phyloP scores from a whole-genome alignment of 2,113 vertebrate species.

The Saccopteryx leptura region DNA sequence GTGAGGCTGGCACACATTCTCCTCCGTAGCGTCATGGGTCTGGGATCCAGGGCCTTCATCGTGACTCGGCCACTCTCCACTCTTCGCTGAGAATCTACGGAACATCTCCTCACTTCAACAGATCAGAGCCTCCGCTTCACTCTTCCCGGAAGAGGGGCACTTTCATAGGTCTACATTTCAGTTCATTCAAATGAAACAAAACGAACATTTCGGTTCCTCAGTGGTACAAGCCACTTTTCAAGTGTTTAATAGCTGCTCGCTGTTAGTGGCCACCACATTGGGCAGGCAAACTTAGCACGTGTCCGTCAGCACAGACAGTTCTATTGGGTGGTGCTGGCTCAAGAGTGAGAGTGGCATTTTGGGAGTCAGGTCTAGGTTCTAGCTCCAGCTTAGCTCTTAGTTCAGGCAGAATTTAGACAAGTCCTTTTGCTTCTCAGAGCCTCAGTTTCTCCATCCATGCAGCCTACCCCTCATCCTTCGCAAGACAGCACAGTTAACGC shows the following conservation, averaged over 20 bases:
- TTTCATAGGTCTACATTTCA: not conserved
- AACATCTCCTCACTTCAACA: not conserved
- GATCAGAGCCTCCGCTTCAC: not conserved
- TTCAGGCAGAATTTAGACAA: not conserved
- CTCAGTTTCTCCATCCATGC: not conserved
- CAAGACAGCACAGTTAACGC: not conserved
- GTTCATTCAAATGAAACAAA: conserved; percentile 30
- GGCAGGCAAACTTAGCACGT: not conserved
- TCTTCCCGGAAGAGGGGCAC: not conserved
- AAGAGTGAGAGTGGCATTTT: not conserved
- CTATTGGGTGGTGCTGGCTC: not conserved
- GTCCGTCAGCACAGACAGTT: not conserved
- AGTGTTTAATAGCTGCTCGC: not conserved
- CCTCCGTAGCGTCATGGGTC: not conserved
- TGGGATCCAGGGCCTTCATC: not conserved
- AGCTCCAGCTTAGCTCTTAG: not conserved
- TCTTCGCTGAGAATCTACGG: not conserved
- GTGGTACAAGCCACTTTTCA: not conserved
- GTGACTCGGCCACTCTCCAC: not conserved
- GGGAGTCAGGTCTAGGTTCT: not conserved
- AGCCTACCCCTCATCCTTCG: not conserved
- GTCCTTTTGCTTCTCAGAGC: not conserved
- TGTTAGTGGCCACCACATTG: too few species aligned
- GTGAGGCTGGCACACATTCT: not conserved
- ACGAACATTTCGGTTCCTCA: not conserved